Evolutionary conservation across 2,797 vertebrate species (phyloP).

Genomic region (Prionace glauca): DNA sequence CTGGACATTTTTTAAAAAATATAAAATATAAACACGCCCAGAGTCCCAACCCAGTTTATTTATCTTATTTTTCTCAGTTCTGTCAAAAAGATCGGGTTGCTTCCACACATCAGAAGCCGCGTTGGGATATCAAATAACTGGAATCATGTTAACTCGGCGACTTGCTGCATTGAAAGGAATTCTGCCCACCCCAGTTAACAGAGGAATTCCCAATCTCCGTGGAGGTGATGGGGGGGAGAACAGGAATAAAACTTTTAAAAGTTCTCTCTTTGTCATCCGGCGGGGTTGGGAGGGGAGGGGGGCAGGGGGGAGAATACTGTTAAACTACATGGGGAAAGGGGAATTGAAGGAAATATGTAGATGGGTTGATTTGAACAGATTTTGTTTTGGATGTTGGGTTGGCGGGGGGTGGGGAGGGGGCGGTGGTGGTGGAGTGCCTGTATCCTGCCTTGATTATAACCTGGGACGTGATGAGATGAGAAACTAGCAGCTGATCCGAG

Average conservation of each 20-base stretch:
- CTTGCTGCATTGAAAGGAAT: background rate
- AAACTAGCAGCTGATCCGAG: background rate
- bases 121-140: background rate
- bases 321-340: background rate
- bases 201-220: background rate
- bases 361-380: background rate
- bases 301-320: no score
- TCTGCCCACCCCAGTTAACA: background rate
- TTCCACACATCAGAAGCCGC: background rate
- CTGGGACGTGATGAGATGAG: background rate
- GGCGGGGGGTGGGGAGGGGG: no score
- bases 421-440: no score
- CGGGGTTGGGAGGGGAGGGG: no score
- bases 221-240: no score
- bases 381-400: background rate
- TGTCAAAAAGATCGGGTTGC: background rate
- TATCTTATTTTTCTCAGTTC: no score
- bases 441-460: background rate
- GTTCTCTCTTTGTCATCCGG: background rate
- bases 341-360: background rate
- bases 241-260: background rate
- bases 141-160: background rate
- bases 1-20: background rate
- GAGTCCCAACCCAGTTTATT: background rate
- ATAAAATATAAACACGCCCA: background rate